Evolutionary conservation across 2,888 invertebrate species (phyloP), one percentile per base, ranked within the genome.

Genomic region (Cephonodes hylas): DNA sequence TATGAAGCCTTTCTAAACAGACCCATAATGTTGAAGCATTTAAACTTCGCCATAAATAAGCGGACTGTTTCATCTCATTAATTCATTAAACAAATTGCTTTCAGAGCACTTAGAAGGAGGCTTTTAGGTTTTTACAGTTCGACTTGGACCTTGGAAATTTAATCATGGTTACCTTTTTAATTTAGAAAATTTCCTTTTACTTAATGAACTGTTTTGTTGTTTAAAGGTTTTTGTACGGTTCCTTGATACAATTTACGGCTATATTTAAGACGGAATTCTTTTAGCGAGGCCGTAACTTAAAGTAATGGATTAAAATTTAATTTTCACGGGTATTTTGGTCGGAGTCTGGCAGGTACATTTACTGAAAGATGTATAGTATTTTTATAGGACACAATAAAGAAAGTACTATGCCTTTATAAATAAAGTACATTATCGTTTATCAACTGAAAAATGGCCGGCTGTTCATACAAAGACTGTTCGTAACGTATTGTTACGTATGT

Each of bases 31-130:
- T 31, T 27, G 25, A 18, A 7, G 5, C 3, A 44, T 58, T 58
- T 34, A 45, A 59, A 5, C 34, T 5, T 38, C 22, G n/a, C 23
- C 31, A 59, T 15, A 38, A 48, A 46, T 48, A 38, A 38, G 23
- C 23, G 3, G 46, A 38, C 34, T 23, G 46, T 38, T 46, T 23
- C 42, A 25, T 44, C 45, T 53, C 27, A 60, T 53, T 60, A 42
- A 60, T 60, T 60, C 60, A 60, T 60, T 53, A 60, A 34, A 22
- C 42, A 53, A 60, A 60, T 53, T 60, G 27, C 60, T 60, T 60
- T 60, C 48, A 42, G 23, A 25, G 42, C 42, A 48, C 42, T 53
- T 53, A 53, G 22, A 25, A 42, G 31, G 38, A 53, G 22, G 25
- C 42, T 60, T 60, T 53, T 53, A 53, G 27, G 53, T 53, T 53